Evolutionary conservation across 2,113 vertebrate genomes (phyloP).

Genomic region (Rhinogobius similis): DNA sequence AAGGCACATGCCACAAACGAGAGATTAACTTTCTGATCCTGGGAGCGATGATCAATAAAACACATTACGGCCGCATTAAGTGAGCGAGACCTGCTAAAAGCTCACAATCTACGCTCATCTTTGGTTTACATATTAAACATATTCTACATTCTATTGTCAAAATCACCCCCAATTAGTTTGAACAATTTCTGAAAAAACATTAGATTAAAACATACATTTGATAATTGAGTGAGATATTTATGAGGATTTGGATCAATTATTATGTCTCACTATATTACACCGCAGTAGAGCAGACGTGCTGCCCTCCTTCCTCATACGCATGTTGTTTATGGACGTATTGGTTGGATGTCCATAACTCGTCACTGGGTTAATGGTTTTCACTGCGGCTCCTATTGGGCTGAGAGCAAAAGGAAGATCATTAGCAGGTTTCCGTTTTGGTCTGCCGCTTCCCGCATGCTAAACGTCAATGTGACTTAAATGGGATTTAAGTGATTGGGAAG

Average conservation of each 20-base stretch:
- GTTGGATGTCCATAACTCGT: conserved; percentile 38
- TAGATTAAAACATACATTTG: not conserved
- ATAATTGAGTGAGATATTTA: conserved; percentile 24
- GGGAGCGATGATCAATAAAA: conserved; percentile 25
- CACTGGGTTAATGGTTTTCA: conserved; percentile 43
- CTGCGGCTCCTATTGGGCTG: conserved; percentile 34
- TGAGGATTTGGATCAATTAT: conserved; percentile 29
- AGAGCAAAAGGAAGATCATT: conserved; percentile 35
- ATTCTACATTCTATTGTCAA: not conserved
- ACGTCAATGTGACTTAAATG: conserved; percentile 27
- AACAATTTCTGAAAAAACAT: conserved; percentile 1
- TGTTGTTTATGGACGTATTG: conserved; percentile 37
- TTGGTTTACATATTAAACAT: not conserved
- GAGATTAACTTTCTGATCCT: conserved; percentile 4
- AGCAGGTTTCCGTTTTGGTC: conserved; percentile 21
- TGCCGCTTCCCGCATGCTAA: conserved; percentile 27
- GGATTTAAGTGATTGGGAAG: conserved; percentile 30
- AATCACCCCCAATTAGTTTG: not conserved
- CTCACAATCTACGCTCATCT: not conserved
- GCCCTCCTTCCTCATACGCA: conserved; percentile 30
- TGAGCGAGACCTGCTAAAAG: not conserved
- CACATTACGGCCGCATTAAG: not conserved
- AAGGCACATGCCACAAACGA: not conserved
- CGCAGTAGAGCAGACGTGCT: too few species aligned
- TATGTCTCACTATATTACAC: conserved; percentile 9